Evolutionary conservation across 1,140 invertebrate genomes (phyloP).

Genomic region (Cepaea nemoralis): DNA sequence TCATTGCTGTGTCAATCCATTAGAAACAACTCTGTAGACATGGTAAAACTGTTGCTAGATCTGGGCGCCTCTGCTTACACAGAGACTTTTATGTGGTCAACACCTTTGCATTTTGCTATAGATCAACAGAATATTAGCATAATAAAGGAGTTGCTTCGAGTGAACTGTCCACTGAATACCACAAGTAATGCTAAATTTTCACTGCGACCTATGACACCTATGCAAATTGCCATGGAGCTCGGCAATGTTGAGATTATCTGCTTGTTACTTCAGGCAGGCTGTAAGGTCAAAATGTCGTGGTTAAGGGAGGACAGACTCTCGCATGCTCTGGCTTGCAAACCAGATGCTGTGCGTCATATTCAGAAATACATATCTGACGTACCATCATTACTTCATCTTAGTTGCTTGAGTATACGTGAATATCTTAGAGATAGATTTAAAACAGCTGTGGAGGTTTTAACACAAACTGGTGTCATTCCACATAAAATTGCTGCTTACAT

Average conservation of each 20-base stretch:
- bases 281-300: slow-evolving; percentile 28
- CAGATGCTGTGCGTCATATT: slow-evolving; percentile 20
- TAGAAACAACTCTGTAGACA: slow-evolving; percentile 19
- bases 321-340: not conserved
- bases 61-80: slow-evolving; percentile 17
- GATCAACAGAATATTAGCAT: slow-evolving; percentile 31
- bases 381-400: slow-evolving; percentile 33
- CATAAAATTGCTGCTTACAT: slow-evolving; percentile 27
- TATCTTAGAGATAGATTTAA: slow-evolving; percentile 20
- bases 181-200: slow-evolving; percentile 41
- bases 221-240: slow-evolving; percentile 28
- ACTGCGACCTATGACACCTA: slow-evolving; percentile 31
- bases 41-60: slow-evolving; percentile 35
- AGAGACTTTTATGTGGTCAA: slow-evolving; percentile 40
- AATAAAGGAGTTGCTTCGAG: slow-evolving; percentile 28
- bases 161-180: slow-evolving; percentile 33
- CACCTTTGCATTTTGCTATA: slow-evolving; percentile 35
- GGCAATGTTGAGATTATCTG: slow-evolving; percentile 31
- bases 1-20: slow-evolving; percentile 29
- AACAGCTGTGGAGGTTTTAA: not conserved
- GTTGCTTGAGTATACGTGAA: slow-evolving; percentile 21
- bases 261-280: slow-evolving; percentile 21
- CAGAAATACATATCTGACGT: slow-evolving; percentile 6
- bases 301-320: slow-evolving; percentile 21
- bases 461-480: slow-evolving; percentile 21